phyloP scores from a whole-genome alignment of 1,140 invertebrate species.

The Papilio polyxenes region DNA sequence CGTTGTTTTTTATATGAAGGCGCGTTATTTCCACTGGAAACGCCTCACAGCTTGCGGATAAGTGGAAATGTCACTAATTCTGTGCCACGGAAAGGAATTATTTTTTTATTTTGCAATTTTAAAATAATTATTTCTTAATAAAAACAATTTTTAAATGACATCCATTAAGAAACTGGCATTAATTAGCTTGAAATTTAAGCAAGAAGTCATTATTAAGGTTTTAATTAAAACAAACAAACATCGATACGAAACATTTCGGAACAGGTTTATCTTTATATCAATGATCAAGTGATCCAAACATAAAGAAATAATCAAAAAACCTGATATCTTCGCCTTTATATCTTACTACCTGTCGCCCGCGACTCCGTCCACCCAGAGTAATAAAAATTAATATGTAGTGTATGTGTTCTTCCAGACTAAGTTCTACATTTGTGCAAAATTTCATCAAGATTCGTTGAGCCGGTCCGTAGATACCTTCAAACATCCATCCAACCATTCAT shows the following conservation, averaged over 20 bases:
- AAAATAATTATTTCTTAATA: not conserved
- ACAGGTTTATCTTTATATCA: not conserved
- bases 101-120: not conserved
- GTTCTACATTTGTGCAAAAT: no score
- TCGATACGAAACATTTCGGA: not conserved
- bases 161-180: conserved; percentile 7
- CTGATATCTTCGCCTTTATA: not conserved
- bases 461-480: no score
- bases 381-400: no score
- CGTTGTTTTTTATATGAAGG: not conserved
- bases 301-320: not conserved
- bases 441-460: no score
- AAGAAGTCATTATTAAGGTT: conserved; percentile 12
- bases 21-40: not conserved
- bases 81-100: not conserved
- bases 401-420: no score
- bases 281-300: no score
- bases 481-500: no score
- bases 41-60: not conserved
- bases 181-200: not conserved
- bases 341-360: no score
- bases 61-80: not conserved
- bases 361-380: no score
- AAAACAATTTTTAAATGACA: not conserved
- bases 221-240: conserved; percentile 24